phyloP scores from a whole-genome alignment of 2,113 vertebrate genomes.

The Tachycineta bicolor region DNA sequence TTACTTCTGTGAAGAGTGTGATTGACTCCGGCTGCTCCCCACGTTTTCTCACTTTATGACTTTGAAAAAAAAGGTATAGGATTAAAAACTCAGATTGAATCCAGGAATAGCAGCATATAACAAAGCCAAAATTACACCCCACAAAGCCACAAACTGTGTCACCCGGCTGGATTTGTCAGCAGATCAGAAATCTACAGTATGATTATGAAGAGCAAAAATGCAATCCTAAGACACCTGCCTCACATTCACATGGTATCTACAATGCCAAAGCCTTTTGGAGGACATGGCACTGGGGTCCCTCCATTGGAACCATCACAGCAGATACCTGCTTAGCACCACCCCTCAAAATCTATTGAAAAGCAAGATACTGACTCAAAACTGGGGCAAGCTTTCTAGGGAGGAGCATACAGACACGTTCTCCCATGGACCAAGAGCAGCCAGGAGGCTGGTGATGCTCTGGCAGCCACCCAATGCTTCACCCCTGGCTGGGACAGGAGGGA shows the following conservation, averaged over 20 bases:
- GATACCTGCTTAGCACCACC: not conserved
- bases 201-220: conserved; percentile 16
- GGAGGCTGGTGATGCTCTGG: not conserved
- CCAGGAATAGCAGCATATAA: not conserved
- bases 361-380: not conserved
- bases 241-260: not conserved
- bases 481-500: not conserved
- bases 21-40: too few species aligned
- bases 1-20: too few species aligned
- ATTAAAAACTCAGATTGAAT: conserved; percentile 47
- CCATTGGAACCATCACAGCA: not conserved
- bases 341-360: not conserved
- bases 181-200: conserved; percentile 39
- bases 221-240: not conserved
- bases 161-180: conserved; percentile 30
- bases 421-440: not conserved
- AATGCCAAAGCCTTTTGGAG: not conserved
- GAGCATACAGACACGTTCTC: fast-evolving
- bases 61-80: conserved; percentile 36
- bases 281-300: not conserved
- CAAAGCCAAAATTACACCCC: conserved; percentile 55
- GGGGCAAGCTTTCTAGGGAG: not conserved
- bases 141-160: conserved; percentile 54
- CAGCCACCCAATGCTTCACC: not conserved
- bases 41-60: too few species aligned